Conservation (phyloP, 53 echinoderm and acorn worm species). For the Astropecten irregularis region DNA sequence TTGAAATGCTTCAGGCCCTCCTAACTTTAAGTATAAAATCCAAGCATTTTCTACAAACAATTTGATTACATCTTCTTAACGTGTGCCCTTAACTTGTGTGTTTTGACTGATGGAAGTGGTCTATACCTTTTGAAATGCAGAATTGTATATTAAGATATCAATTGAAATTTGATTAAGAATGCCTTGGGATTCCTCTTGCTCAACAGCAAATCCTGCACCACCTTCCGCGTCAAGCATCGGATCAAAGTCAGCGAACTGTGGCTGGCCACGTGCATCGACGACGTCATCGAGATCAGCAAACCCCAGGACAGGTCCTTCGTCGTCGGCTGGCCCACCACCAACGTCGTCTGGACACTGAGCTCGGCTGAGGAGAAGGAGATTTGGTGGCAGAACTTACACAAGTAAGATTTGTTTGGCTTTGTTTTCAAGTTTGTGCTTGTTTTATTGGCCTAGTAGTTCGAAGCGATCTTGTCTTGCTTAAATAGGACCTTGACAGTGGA, state of each 20-base stretch:
- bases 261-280: constrained; percentile 87
- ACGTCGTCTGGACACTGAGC: constrained; percentile 78
- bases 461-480: too few species aligned
- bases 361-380: constrained; percentile 79
- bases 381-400: constrained; percentile 89
- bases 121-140: too few species aligned
- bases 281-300: constrained; percentile 83
- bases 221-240: constrained; percentile 82
- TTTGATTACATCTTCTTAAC: too few species aligned
- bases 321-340: constrained; percentile 95
- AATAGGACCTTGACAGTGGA: too few species aligned
- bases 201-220: constrained; percentile 83
- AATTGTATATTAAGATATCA: background rate
- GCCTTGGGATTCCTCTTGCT: background rate
- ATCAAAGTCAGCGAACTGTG: constrained; percentile 89
- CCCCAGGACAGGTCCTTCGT: constrained; percentile 86
- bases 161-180: background rate
- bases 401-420: constrained; percentile 63
- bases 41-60: too few species aligned
- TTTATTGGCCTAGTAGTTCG: too few species aligned
- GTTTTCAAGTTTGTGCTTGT: too few species aligned
- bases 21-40: too few species aligned
- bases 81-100: too few species aligned
- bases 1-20: too few species aligned
- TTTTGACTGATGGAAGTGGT: too few species aligned